Evolutionary conservation across 2,797 vertebrate genomes (phyloP).

Genomic region (Lophotriccus pileatus): DNA sequence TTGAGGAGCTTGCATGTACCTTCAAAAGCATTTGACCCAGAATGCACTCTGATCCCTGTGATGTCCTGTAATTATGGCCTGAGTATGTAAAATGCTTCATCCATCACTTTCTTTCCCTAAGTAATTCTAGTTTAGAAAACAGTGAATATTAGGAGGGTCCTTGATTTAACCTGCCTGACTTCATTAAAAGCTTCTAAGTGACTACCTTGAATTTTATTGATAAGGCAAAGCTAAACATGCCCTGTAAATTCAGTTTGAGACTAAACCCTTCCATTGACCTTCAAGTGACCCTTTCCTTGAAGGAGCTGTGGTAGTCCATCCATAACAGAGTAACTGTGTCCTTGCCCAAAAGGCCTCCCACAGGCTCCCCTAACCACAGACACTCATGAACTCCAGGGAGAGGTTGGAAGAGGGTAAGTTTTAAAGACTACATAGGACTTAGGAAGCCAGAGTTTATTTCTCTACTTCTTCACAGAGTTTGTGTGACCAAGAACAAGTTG

Average conservation of each 20-base stretch:
- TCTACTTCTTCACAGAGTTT: not conserved
- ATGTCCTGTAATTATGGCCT: not conserved
- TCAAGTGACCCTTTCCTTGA: not conserved
- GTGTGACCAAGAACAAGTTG: not conserved
- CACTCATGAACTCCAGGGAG: not conserved
- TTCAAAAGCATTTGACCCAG: slow-evolving; percentile 2
- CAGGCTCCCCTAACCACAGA: not conserved
- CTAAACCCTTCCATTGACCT: not conserved
- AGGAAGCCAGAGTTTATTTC: not conserved
- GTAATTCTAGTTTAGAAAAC: not conserved
- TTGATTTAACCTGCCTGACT: not conserved
- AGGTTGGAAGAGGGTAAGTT: not conserved
- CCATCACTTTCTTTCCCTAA: not conserved
- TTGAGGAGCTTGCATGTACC: not conserved
- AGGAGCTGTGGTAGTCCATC: not conserved
- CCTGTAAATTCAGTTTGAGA: not conserved
- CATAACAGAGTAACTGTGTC: not conserved
- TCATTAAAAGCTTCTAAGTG: not conserved
- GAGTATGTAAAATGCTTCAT: not conserved
- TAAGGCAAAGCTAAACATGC: not conserved
- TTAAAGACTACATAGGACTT: not conserved
- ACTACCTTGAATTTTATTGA: not conserved
- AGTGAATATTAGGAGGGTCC: not conserved
- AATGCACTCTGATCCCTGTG: not conserved
- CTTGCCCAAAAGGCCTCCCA: not conserved